A percentile compares a stretch with the other conserved stretches of the same genome.
phyloP scores from a whole-genome alignment of 2,888 invertebrate genomes.

The Caenorhabditis plicata region DNA sequence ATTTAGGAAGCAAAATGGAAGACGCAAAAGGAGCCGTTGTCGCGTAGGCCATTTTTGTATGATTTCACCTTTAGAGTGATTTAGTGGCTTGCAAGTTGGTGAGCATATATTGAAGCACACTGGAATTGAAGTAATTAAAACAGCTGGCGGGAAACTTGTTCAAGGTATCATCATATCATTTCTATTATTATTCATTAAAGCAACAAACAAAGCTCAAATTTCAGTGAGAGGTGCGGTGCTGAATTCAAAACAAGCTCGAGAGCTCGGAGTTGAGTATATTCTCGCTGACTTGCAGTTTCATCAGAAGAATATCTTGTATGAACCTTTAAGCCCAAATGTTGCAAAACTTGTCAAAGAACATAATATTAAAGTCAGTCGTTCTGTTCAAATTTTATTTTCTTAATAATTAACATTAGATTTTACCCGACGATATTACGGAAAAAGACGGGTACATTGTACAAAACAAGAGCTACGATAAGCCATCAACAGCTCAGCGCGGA shows the following conservation, averaged over 20 bases:
- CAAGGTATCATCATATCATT: constrained; percentile 32
- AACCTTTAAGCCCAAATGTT: constrained; percentile 61
- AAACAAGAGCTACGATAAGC: constrained; percentile 58
- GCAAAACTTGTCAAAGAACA: constrained; percentile 57
- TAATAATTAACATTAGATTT: constrained; percentile 44
- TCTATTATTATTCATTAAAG: background rate
- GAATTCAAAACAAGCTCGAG: constrained; percentile 54
- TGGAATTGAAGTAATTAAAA: constrained; percentile 63
- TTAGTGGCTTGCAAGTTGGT: constrained; percentile 61
- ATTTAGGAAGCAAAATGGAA: constrained; percentile 65
- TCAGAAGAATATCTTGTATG: constrained; percentile 64
- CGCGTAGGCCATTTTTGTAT: constrained; percentile 18
- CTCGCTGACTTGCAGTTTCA: constrained; percentile 55
- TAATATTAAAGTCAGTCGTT: constrained; percentile 57
- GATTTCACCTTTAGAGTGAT: constrained; percentile 2
- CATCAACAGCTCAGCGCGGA: constrained; percentile 30
- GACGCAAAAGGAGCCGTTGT: constrained; percentile 64
- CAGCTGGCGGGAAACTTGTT: constrained; percentile 63
- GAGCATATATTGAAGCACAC: constrained; percentile 64
- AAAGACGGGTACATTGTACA: constrained; percentile 61
- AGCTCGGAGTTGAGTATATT: constrained; percentile 57
- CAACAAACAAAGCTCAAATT: constrained; percentile 1
- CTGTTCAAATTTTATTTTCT: background rate
- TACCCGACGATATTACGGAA: constrained; percentile 63
- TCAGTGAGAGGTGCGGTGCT: constrained; percentile 57